phyloP scores from a whole-genome alignment of 2,888 invertebrate genomes.

The Masnerella sp. region DNA sequence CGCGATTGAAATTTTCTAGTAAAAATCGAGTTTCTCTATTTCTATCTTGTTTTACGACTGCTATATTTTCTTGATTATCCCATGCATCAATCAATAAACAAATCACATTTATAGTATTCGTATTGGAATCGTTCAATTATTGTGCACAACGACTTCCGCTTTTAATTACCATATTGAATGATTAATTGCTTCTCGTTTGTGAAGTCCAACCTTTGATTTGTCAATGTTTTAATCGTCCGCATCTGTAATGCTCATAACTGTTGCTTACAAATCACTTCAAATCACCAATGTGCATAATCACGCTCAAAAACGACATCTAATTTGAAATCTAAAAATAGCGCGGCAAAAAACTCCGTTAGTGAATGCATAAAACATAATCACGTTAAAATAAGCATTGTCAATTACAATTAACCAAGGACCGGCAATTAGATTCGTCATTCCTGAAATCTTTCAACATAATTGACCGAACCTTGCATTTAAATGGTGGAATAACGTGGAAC shows the following conservation, averaged over 20 bases:
- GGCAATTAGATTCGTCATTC: slow-evolving; percentile 4
- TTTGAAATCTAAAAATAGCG: slow-evolving; percentile 26
- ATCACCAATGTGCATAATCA: slow-evolving; percentile 17
- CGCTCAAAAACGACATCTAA: not conserved
- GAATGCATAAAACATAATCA: slow-evolving; percentile 19
- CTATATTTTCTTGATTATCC: too few species aligned
- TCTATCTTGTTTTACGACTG: too few species aligned
- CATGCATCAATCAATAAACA: too few species aligned
- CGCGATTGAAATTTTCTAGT: too few species aligned
- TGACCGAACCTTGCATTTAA: slow-evolving; percentile 20
- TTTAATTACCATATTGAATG: slow-evolving; percentile 12
- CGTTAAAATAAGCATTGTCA: slow-evolving; percentile 19
- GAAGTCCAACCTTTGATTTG: slow-evolving; percentile 9
- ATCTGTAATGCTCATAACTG: not conserved
- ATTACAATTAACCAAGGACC: slow-evolving; percentile 40
- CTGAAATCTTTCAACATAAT: slow-evolving; percentile 13
- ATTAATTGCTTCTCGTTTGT: slow-evolving; percentile 12
- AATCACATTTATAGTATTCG: not conserved
- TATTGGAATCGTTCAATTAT: not conserved
- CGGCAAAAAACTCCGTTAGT: not conserved
- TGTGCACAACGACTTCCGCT: slow-evolving; percentile 12
- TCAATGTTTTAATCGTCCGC: slow-evolving; percentile 4
- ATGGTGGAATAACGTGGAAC: slow-evolving; percentile 8
- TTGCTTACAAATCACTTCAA: not conserved
- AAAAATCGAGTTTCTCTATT: too few species aligned